Conservation (phyloP, 2,113 vertebrate genomes). For the Aldabrachelys gigantea region DNA sequence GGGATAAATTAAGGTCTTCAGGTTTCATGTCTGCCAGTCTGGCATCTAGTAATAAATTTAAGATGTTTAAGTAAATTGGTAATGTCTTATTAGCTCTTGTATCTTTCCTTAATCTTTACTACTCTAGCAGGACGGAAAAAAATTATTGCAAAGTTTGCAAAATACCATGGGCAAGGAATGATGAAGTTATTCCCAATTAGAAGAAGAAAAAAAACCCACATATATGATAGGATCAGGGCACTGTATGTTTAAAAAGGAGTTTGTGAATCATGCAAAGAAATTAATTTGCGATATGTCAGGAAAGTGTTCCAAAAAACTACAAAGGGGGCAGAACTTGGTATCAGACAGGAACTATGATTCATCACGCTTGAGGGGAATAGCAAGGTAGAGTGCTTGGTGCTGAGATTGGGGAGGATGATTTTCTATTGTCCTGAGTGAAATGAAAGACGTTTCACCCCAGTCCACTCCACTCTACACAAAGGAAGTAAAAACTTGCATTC, state of each 20-base stretch:
- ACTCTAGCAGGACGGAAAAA: not conserved
- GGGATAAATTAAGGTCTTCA: conserved; percentile 14
- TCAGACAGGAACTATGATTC: not conserved
- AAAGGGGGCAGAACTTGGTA: not conserved
- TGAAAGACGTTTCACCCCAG: not conserved
- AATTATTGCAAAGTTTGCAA: not conserved
- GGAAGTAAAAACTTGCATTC: not conserved
- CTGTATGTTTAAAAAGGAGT: not conserved
- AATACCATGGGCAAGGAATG: not conserved
- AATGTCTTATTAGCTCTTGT: not conserved
- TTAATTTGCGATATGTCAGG: not conserved
- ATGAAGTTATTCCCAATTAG: not conserved
- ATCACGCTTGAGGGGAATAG: conserved; percentile 27
- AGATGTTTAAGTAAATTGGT: not conserved
- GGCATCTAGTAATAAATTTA: not conserved
- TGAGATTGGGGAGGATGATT: not conserved
- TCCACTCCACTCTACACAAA: not conserved
- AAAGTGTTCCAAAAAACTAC: not conserved
- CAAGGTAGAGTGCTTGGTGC: not conserved
- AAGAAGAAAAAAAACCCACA: not conserved
- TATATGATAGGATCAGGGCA: not conserved
- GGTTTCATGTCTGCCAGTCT: not conserved
- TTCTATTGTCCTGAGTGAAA: not conserved
- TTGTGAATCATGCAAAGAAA: not conserved
- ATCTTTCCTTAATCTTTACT: not conserved